Conservation (phyloP, 2,888 invertebrate species). For the Thysanoteuthis rhombus region DNA sequence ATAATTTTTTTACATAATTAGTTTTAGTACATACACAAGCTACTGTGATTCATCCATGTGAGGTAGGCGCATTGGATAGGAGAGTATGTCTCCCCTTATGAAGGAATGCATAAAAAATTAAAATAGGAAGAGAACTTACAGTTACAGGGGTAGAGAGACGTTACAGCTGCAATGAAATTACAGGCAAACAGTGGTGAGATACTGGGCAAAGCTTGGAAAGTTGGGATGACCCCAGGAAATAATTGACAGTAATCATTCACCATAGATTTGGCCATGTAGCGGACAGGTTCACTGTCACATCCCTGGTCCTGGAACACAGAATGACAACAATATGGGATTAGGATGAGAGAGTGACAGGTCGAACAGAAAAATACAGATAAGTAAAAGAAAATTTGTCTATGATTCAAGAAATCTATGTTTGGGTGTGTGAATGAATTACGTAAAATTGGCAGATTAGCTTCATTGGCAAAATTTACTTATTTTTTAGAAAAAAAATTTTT, state of each 20-base stretch:
- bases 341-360: too few species aligned
- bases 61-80: too few species aligned
- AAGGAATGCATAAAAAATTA: background rate
- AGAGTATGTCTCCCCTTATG: background rate
- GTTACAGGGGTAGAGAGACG: conserved; percentile 76
- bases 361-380: too few species aligned
- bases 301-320: conserved; percentile 76
- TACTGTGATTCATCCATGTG: too few species aligned
- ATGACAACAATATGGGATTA: background rate
- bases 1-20: too few species aligned
- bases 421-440: too few species aligned
- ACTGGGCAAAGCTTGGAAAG: conserved; percentile 78
- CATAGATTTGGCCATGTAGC: conserved; percentile 80
- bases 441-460: too few species aligned
- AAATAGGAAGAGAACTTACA: conserved; percentile 46
- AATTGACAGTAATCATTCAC: conserved; percentile 85
- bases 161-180: conserved; percentile 85
- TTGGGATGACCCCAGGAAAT: conserved; percentile 77
- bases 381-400: too few species aligned
- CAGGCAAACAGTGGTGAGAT: conserved; percentile 87
- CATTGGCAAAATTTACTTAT: too few species aligned
- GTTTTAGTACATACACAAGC: too few species aligned
- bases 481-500: too few species aligned
- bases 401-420: too few species aligned
- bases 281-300: conserved; percentile 80